Evolutionary conservation across 2,797 vertebrate species (phyloP).

Genomic region (Gymnodraco acuticeps): DNA sequence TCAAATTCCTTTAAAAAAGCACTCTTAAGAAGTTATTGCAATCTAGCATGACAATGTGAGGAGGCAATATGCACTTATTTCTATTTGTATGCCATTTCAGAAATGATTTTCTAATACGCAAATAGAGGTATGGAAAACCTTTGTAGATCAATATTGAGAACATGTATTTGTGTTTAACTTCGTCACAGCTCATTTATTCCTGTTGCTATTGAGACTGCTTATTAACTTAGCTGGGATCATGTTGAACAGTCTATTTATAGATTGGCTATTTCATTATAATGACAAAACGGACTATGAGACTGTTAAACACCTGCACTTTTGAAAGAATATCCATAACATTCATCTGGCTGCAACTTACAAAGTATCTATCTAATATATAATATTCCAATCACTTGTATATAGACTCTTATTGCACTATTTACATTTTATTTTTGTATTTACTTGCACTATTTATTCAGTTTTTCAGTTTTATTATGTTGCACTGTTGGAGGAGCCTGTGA

Average conservation of each 20-base stretch:
- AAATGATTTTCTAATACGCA: conserved; percentile 52
- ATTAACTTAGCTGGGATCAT: not conserved
- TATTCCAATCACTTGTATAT: too few species aligned
- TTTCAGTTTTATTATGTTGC: too few species aligned
- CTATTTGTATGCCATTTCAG: not conserved
- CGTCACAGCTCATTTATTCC: conserved; percentile 11
- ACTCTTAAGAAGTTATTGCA: not conserved
- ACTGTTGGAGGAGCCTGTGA: too few species aligned
- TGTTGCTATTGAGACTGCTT: conserved; percentile 2
- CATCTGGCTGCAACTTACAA: too few species aligned
- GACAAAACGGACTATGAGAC: not conserved
- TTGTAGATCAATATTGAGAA: conserved; percentile 7
- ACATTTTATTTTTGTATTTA: too few species aligned
- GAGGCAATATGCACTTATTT: conserved; percentile 7
- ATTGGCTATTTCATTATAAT: not conserved
- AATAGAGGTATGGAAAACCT: conserved; percentile 52
- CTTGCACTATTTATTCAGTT: too few species aligned
- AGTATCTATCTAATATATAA: too few species aligned
- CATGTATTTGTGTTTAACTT: conserved; percentile 21
- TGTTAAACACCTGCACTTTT: too few species aligned
- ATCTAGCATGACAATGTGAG: not conserved
- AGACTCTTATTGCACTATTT: too few species aligned
- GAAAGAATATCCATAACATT: too few species aligned
- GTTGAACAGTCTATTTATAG: conserved; percentile 24
- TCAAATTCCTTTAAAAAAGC: not conserved